These are phyloP conservation scores for Luidia sarsii DNA, from an alignment of 53 echinoderm and acorn worm species.

Conservation along the genomic window DNA sequence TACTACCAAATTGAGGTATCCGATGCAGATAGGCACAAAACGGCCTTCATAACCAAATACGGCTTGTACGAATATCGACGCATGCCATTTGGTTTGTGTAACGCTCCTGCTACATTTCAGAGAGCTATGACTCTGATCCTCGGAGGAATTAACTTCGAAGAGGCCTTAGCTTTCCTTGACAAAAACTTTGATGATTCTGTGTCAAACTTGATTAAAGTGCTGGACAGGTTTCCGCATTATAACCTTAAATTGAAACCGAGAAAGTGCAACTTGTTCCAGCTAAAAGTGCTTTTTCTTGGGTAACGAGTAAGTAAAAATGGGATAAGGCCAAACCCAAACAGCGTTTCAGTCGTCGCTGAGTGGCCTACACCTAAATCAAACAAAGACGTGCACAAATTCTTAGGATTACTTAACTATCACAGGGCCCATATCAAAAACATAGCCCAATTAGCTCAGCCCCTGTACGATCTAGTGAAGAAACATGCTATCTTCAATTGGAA, in stretches of 20 bases:
- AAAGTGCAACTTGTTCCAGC: constrained; percentile 22
- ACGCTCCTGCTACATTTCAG: too few species aligned
- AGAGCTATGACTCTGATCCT: too few species aligned
- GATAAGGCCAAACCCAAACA: constrained; percentile 3
- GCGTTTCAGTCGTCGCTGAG: neutral
- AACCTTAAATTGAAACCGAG: constrained; percentile 36
- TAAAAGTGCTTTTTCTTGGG: constrained; percentile 23
- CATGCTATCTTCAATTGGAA: constrained; percentile 19
- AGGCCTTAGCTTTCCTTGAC: constrained; percentile 58
- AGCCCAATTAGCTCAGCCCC: constrained; percentile 18
- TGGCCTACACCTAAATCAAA: constrained; percentile 38
- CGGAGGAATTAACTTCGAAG: constrained; percentile 54
- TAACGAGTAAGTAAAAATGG: constrained; percentile 1
- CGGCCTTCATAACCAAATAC: constrained; percentile 49
- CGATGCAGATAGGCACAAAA: constrained; percentile 56
- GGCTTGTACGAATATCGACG: constrained; percentile 21
- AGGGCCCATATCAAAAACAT: constrained; percentile 39
- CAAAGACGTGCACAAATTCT: constrained; percentile 37
- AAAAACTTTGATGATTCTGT: constrained; percentile 56
- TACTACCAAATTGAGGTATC: constrained; percentile 60
- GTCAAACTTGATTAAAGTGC: constrained; percentile 26
- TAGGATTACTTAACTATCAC: constrained; percentile 57
- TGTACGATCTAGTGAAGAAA: constrained; percentile 24
- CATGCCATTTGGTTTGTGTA: constrained; percentile 44
- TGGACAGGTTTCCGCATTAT: constrained; percentile 3